These are phyloP conservation scores for Pomacea maculata DNA, from an alignment of 1,140 invertebrate species.

Conservation along the genomic window DNA sequence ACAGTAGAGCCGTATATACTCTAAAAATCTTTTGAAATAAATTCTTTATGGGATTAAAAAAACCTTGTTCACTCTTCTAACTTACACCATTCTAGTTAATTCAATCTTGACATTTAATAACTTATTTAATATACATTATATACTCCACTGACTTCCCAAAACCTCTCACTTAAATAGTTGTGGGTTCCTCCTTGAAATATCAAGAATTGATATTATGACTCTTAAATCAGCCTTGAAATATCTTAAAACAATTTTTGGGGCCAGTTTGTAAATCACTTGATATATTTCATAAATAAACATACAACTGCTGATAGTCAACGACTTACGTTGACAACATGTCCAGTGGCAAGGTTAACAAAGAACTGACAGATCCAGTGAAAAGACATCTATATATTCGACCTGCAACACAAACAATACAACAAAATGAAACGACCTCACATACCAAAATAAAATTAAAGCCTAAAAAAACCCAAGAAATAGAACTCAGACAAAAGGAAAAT, in stretches of 20 bases:
- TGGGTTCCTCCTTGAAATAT: no score
- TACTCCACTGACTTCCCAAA: no score
- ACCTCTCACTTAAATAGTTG: no score
- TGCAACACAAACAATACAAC: conserved; percentile 36
- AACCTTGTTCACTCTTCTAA: no score
- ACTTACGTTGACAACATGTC: conserved; percentile 87
- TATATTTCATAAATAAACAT: background rate
- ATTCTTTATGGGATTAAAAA: no score
- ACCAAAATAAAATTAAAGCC: background rate
- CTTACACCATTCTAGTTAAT: no score
- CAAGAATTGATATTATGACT: background rate
- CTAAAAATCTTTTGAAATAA: no score
- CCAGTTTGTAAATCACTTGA: background rate
- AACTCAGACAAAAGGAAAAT: background rate
- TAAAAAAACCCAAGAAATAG: conserved; percentile 9
- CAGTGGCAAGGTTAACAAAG: conserved; percentile 84
- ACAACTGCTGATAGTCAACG: background rate
- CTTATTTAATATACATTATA: no score
- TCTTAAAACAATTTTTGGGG: background rate
- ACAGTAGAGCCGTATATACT: no score
- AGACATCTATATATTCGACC: conserved; percentile 89
- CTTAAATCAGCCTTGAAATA: background rate
- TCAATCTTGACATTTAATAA: no score
- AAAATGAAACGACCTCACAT: no score
- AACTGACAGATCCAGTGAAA: conserved; percentile 85